Evolutionary conservation across 1,140 invertebrate species (phyloP).

Genomic region (Planococcus citri): DNA sequence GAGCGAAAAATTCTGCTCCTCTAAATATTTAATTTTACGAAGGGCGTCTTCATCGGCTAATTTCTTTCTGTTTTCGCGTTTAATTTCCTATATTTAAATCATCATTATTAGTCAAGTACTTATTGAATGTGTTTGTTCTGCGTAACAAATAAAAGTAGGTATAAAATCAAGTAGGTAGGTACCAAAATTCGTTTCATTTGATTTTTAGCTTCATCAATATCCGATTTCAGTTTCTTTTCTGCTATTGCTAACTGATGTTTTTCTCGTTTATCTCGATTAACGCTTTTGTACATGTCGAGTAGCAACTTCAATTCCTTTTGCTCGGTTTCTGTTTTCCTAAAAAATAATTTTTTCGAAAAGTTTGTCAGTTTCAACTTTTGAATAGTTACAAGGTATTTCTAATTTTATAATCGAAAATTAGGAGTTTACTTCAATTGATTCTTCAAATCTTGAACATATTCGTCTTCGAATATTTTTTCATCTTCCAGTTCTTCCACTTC

Average conservation of each 20-base stretch:
- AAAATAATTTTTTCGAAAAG: no score
- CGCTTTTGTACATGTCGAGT: conserved; percentile 93
- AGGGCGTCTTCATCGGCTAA: conserved; percentile 89
- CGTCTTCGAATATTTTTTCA: conserved; percentile 41
- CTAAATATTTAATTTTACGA: conserved; percentile 86
- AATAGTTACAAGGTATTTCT: not conserved
- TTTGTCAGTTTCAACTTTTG: not conserved
- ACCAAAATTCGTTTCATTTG: conserved; percentile 58
- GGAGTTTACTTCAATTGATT: conserved; percentile 75
- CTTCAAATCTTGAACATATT: conserved; percentile 68
- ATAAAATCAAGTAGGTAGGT: conserved; percentile 22
- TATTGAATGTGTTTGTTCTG: no score
- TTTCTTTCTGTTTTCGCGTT: conserved; percentile 82
- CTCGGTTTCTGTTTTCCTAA: conserved; percentile 80
- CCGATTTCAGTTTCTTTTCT: conserved; percentile 77
- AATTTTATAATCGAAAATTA: no score
- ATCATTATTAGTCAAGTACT: not conserved
- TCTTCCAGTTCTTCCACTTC: conserved; percentile 2
- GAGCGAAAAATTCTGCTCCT: conserved; percentile 75
- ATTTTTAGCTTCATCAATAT: conserved; percentile 76
- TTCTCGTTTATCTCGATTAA: conserved; percentile 88
- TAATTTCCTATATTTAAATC: conserved; percentile 61
- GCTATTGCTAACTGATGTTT: conserved; percentile 93
- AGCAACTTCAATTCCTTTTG: conserved; percentile 87
- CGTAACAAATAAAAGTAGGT: not conserved